Evolutionary conservation across 2,113 vertebrate genomes (phyloP).

Genomic region (Tiliqua scincoides): DNA sequence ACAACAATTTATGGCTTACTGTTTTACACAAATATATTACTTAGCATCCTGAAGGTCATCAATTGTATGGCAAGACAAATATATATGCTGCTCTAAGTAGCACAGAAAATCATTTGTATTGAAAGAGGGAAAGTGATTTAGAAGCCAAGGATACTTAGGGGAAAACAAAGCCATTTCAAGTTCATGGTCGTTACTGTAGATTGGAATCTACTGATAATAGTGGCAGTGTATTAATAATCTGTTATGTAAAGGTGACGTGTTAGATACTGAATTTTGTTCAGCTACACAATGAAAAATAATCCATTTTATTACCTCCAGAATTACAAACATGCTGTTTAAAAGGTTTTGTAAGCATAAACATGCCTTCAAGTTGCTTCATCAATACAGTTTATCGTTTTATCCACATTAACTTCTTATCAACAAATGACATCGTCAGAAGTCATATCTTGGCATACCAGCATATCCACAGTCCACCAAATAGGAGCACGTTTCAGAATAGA

Average conservation of each 20-base stretch:
- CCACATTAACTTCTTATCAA: slow-evolving; percentile 46
- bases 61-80: not conserved
- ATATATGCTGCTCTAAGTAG: not conserved
- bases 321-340: slow-evolving; percentile 48
- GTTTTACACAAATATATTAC: slow-evolving; percentile 22
- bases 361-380: slow-evolving; percentile 37
- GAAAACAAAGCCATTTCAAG: slow-evolving; percentile 51
- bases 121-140: slow-evolving; percentile 37
- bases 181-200: slow-evolving; percentile 40
- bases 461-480: slow-evolving; percentile 31
- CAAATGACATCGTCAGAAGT: slow-evolving; percentile 32
- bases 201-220: slow-evolving; percentile 57
- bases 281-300: slow-evolving; percentile 63
- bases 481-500: slow-evolving; percentile 39
- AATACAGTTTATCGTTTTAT: slow-evolving; percentile 10
- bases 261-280: slow-evolving; percentile 53
- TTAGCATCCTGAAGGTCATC: slow-evolving; percentile 30
- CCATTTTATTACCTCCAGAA: slow-evolving; percentile 54
- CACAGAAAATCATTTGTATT: not conserved
- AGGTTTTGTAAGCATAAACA: slow-evolving; percentile 54
- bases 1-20: not conserved
- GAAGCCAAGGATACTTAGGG: slow-evolving; percentile 49
- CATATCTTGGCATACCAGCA: slow-evolving; percentile 42
- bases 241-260: slow-evolving; percentile 62
- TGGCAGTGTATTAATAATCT: slow-evolving; percentile 73